These are phyloP conservation scores for Palythoa caribaeorum DNA, from an alignment of 92 coral and sea anemone species.

Conservation along the genomic window DNA sequence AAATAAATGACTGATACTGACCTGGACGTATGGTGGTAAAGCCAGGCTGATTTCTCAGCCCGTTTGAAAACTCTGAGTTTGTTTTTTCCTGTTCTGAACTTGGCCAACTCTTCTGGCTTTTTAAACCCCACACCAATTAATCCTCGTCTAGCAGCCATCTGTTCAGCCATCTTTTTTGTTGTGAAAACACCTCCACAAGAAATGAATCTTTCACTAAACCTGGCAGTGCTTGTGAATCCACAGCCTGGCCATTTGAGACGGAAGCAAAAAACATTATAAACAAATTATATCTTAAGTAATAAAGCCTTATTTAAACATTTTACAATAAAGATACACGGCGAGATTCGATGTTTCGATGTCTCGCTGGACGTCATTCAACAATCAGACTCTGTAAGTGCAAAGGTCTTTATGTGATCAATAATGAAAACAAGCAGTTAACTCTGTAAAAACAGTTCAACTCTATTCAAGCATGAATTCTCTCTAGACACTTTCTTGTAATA, in stretches of 20 bases:
- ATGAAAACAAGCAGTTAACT: no score
- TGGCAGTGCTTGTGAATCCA: constrained; percentile 71
- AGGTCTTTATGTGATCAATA: no score
- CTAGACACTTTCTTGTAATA: no score
- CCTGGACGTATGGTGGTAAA: constrained; percentile 1
- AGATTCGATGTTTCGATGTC: no score
- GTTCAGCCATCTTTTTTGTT: constrained; percentile 91
- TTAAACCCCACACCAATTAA: constrained; percentile 77
- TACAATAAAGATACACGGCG: no score
- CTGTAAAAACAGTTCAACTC: no score
- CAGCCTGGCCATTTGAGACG: constrained; percentile 36
- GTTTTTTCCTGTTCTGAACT: constrained; percentile 48
- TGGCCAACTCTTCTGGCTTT: constrained; percentile 74
- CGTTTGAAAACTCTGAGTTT: constrained; percentile 12
- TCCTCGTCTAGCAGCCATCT: constrained; percentile 88
- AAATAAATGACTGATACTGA: background rate
- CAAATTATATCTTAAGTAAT: no score
- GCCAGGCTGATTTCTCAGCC: background rate
- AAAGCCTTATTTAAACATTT: no score
- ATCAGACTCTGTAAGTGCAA: no score
- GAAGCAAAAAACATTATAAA: background rate
- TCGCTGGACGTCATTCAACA: no score
- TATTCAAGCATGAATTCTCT: no score
- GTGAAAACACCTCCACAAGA: constrained; percentile 40
- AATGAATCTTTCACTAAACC: constrained; percentile 68